Evolutionary conservation across 1,140 invertebrate genomes (phyloP).

Genomic region (Metaphire vulgaris): DNA sequence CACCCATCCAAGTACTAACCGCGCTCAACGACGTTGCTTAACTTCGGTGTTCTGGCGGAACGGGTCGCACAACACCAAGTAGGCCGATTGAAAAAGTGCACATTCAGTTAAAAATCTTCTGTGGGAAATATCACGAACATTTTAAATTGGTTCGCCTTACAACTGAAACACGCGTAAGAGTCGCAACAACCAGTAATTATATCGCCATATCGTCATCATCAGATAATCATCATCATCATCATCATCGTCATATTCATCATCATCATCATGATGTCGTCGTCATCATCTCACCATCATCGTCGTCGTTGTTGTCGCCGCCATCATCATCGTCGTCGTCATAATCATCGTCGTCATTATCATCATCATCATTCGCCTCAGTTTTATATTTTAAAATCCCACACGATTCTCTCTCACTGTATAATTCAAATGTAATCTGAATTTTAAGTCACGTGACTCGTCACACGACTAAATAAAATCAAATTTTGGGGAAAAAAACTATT

Average conservation of each 20-base stretch:
- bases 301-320: neutral
- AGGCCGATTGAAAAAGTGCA: neutral
- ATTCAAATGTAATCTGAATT: too few relatives aligned
- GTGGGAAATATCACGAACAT: neutral
- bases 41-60: neutral
- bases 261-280: too few relatives aligned
- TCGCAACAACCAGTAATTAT: neutral
- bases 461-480: neutral
- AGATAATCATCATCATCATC: neutral
- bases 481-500: neutral
- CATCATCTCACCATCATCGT: slow-evolving; percentile 7
- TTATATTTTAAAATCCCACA: too few relatives aligned
- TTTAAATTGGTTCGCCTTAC: neutral
- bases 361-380: slow-evolving; percentile 3
- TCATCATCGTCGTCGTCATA: slow-evolving; percentile 5
- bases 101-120: neutral
- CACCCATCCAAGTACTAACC: too few relatives aligned
- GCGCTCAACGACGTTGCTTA: too few relatives aligned
- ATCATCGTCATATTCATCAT: neutral
- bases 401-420: too few relatives aligned
- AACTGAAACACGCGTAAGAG: too few relatives aligned
- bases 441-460: neutral
- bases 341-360: slow-evolving; percentile 9
- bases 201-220: neutral
- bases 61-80: neutral